Percentiles rank a stretch among this genome's conserved stretches.
These are phyloP conservation scores for Hydrolagus colliei DNA, from an alignment of 2,797 vertebrate genomes.

Conservation along the genomic window DNA sequence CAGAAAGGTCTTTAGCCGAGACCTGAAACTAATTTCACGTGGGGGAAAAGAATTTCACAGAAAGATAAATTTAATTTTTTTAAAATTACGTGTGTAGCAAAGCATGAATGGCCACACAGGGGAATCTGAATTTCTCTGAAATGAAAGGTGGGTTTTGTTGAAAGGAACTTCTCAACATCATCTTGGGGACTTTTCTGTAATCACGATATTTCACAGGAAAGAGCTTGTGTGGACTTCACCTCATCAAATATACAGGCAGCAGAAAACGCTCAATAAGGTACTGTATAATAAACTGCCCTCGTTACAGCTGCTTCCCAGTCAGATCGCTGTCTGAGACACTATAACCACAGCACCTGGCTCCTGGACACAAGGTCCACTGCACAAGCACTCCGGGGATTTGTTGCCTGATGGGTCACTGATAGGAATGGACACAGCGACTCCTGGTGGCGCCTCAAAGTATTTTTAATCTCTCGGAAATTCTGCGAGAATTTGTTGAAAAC, in stretches of 20 bases:
- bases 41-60: no score
- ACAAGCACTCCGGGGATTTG: background rate
- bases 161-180: background rate
- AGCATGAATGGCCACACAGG: no score
- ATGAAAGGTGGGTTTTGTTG: background rate
- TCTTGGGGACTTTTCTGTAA: background rate
- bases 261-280: background rate
- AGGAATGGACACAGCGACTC: background rate
- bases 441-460: background rate
- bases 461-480: no score
- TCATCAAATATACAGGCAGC: background rate
- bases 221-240: background rate
- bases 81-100: no score
- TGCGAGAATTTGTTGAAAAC: no score
- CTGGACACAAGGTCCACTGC: background rate
- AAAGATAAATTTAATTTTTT: no score
- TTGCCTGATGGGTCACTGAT: background rate
- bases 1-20: no score
- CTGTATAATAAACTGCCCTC: background rate
- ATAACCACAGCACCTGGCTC: background rate
- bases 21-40: no score
- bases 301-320: background rate
- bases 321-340: background rate
- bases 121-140: background rate
- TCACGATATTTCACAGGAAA: background rate